A percentile compares a stretch with the other conserved stretches of the same genome.
These are phyloP conservation scores for Chironex yamaguchii DNA, from an alignment of 30 jellyfish, hydroid and myxozoan genomes.

Conservation along the genomic window DNA sequence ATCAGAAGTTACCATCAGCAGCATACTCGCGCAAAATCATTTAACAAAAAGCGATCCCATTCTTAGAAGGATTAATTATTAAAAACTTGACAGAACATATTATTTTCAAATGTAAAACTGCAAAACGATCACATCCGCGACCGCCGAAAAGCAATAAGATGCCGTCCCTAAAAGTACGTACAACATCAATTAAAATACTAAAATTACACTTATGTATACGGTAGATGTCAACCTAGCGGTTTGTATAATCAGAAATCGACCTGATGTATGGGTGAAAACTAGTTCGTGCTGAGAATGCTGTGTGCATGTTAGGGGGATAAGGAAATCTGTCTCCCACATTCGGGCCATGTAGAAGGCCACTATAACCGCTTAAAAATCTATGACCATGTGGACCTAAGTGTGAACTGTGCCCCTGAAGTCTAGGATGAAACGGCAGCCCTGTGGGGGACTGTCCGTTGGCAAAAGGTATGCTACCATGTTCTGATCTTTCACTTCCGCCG, in stretches of 20 bases:
- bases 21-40: no score
- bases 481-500: constrained; percentile 65
- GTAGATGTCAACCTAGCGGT: neutral
- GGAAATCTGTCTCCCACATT: neutral
- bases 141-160: neutral
- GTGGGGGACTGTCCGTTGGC: constrained; percentile 67
- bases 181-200: neutral
- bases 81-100: neutral
- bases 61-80: neutral
- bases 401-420: neutral
- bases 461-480: constrained; percentile 18
- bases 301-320: neutral
- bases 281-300: neutral
- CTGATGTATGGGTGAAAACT: neutral
- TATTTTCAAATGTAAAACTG: neutral
- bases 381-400: neutral
- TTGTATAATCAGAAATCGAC: neutral
- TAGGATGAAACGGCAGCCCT: constrained; percentile 52
- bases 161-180: neutral
- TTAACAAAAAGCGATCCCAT: no score
- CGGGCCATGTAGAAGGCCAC: neutral
- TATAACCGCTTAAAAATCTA: neutral
- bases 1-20: no score
- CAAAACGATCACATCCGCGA: neutral
- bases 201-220: neutral